These are phyloP conservation scores for Eonycteris spelaea DNA, from an alignment of 2,113 vertebrate species.

Conservation along the genomic window DNA sequence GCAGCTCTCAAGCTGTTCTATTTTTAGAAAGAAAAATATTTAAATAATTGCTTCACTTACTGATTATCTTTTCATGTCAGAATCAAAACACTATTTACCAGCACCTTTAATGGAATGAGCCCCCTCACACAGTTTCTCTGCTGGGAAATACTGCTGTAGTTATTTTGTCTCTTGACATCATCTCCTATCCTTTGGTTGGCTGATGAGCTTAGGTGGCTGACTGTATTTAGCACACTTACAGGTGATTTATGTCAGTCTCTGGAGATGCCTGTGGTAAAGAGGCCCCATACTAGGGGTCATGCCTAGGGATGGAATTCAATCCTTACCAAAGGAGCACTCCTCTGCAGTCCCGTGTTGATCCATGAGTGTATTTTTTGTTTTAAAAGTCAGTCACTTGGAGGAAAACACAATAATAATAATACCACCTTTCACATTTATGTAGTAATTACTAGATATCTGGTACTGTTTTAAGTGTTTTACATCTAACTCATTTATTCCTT, in stretches of 20 bases:
- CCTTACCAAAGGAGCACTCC: neutral
- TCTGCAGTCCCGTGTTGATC: neutral
- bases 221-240: neutral
- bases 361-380: conserved; percentile 8
- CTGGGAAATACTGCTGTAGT: neutral
- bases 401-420: neutral
- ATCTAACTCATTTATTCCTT: neutral
- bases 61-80: neutral
- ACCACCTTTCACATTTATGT: neutral
- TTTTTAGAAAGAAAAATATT: neutral
- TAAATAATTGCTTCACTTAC: neutral
- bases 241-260: neutral
- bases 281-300: no score
- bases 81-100: neutral
- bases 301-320: neutral
- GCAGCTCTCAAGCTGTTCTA: neutral
- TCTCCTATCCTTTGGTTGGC: neutral
- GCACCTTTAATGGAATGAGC: neutral
- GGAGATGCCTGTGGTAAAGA: neutral
- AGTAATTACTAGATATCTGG: neutral
- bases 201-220: neutral
- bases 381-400: neutral
- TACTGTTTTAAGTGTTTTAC: neutral
- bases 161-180: neutral
- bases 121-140: neutral